Percentiles rank a stretch among this genome's conserved stretches.
These are phyloP conservation scores for Cacatua alba DNA, from an alignment of 2,113 vertebrate genomes.

Conservation along the genomic window DNA sequence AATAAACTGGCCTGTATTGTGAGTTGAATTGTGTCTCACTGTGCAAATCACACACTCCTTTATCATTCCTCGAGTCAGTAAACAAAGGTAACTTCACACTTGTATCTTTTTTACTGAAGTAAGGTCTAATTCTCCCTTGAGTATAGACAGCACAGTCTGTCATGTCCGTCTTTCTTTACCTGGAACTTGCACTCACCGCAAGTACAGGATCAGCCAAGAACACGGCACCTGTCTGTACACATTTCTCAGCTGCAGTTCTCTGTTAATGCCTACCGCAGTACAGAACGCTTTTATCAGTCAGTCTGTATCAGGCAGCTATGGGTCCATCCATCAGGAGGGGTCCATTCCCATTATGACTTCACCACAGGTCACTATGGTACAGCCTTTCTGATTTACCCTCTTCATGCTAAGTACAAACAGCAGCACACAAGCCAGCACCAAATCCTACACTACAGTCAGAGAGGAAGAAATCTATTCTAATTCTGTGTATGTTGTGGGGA, in stretches of 20 bases:
- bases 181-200: background rate
- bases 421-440: background rate
- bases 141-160: background rate
- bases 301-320: background rate
- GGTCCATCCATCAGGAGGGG: background rate
- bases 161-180: background rate
- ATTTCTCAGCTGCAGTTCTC: background rate
- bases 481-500: background rate
- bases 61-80: background rate
- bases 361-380: accelerated
- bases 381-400: background rate
- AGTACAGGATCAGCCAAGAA: background rate
- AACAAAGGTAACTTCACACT: background rate
- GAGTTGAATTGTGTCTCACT: background rate
- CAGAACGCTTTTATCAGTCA: background rate
- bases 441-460: background rate
- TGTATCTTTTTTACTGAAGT: background rate
- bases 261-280: too few relatives aligned
- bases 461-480: background rate
- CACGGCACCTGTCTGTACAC: accelerated
- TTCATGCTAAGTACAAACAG: background rate
- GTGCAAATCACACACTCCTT: background rate
- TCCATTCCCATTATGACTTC: background rate
- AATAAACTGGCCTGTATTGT: background rate
- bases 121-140: background rate